Evolutionary conservation across 2,888 invertebrate genomes (phyloP), one percentile per base, ranked within the genome.

Genomic region (Drosophila aldrichi): DNA sequence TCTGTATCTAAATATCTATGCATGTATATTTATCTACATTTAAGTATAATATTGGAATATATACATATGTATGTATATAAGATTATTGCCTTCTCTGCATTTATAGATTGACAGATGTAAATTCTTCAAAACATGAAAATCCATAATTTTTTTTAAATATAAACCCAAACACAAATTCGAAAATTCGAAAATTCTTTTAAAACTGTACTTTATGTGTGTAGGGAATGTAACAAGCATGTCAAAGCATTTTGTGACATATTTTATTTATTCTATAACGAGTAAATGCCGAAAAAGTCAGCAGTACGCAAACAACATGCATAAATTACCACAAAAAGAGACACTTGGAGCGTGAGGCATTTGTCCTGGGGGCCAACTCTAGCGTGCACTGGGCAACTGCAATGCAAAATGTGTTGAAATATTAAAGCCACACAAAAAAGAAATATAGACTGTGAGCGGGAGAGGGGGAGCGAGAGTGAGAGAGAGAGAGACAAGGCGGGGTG

Each of bases 321-420:
- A 84, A 84, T 84, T 89, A 87, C 81, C 76, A 77, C 84, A 88
- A 70, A 74, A 71, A 70, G 62, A 66, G 72, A 70, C 81, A 78
- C 73, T 70, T 72, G 55, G 66, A 73, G 66, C 60, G 72, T 57
- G 59, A 59, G 64, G 32, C 58, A 46, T 38, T 14, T 22, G 60
- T 69, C 22, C 62, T 43, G 55, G 38, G n/a, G 18, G 54, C 43
- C 22, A 34, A 38, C n/a, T 65, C 40, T 32, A 44, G 46, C 41
- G 40, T 16, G 29, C 25, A 8, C 54, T 54, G n/a, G 76, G 49
- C 65, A 76, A 43, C 64, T 67, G 68, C 76, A 81, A 72, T 75
- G 76, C 82, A 70, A 81, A 82, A 85, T 86, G 86, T 88, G 88
- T 82, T 83, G 81, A 83, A 83, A 88, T 83, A 83, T 83, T 83